Percentiles rank a stretch among this genome's conserved stretches.
These are phyloP conservation scores for Ichneumon xanthorius DNA, from an alignment of 2,888 invertebrate species.

Conservation along the genomic window DNA sequence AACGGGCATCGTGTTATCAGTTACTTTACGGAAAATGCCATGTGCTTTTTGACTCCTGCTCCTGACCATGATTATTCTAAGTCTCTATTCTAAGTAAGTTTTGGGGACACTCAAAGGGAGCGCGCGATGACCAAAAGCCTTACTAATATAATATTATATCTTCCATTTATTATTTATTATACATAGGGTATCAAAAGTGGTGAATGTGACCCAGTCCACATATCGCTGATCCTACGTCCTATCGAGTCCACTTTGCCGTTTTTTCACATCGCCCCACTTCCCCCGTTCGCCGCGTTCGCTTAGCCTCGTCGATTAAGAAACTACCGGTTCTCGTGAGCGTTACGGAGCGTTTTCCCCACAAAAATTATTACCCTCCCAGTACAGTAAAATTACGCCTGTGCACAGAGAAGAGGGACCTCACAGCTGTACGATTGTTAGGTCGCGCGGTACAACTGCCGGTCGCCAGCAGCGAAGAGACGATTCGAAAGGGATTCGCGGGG, in stretches of 20 bases:
- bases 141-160: too few species aligned
- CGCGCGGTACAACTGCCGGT: constrained; percentile 36
- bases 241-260: not conserved
- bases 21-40: too few species aligned
- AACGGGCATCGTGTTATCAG: too few species aligned
- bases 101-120: too few species aligned
- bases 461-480: constrained; percentile 42
- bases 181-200: not conserved
- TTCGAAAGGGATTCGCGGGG: constrained; percentile 39
- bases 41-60: too few species aligned
- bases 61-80: too few species aligned
- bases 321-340: not conserved
- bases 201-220: not conserved
- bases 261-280: not conserved
- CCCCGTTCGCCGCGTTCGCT: not conserved
- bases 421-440: constrained; percentile 18
- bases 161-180: not conserved
- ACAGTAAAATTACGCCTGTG: not conserved
- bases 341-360: too few species aligned
- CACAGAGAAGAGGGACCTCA: not conserved
- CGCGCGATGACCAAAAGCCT: too few species aligned
- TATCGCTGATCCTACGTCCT: not conserved
- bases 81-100: too few species aligned
- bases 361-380: not conserved
- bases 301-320: not conserved